Conservation (phyloP, 1,140 invertebrate species). For the Conopomorpha cramerella region DNA sequence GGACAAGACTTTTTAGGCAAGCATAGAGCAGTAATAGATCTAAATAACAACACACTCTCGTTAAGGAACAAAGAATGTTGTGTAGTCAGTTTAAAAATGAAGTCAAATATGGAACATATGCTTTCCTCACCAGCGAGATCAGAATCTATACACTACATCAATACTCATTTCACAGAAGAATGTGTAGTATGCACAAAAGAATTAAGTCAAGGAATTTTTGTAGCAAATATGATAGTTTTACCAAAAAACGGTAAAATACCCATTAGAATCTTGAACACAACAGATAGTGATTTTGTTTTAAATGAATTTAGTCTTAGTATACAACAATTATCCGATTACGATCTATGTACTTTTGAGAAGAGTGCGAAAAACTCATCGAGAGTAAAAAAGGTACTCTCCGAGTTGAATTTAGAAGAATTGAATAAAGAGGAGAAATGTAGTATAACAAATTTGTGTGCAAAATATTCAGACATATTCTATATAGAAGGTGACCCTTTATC, state of each 20-base stretch:
- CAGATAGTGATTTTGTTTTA: not conserved
- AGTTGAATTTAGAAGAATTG: slow-evolving; percentile 7
- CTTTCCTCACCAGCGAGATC: not conserved
- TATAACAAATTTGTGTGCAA: slow-evolving; percentile 12
- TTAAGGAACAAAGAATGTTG: too few relatives aligned
- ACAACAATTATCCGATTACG: not conserved
- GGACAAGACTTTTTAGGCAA: slow-evolving; percentile 1
- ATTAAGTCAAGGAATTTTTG: not conserved
- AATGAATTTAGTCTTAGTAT: not conserved
- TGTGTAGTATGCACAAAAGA: not conserved
- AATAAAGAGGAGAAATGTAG: slow-evolving; percentile 9
- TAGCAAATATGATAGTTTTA: not conserved
- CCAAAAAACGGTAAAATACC: not conserved
- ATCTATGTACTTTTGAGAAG: not conserved
- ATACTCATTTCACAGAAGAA: not conserved
- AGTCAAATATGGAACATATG: too few relatives aligned
- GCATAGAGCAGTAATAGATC: not conserved
- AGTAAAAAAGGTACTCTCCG: not conserved
- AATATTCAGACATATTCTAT: slow-evolving; percentile 12
- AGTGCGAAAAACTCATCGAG: not conserved
- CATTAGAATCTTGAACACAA: not conserved
- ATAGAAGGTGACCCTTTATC: slow-evolving; percentile 9
- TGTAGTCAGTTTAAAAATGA: too few relatives aligned
- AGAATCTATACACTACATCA: not conserved
- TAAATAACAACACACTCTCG: not conserved